Percentiles rank a stretch among this genome's conserved stretches.
phyloP scores from a whole-genome alignment of 2,888 invertebrate species.

The Pyrochroa serraticornis region DNA sequence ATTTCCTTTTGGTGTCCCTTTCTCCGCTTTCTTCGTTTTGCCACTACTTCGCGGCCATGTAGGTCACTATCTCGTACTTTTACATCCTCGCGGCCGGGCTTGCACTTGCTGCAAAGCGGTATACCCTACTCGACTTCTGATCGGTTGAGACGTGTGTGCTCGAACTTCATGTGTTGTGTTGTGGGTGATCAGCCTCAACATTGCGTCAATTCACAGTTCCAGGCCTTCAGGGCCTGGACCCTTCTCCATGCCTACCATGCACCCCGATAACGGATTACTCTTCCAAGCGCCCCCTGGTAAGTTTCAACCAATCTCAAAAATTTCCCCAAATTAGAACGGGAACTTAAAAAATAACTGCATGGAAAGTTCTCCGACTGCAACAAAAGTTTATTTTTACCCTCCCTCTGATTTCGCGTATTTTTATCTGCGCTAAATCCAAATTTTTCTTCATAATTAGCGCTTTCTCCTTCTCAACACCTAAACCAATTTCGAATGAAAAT shows the following conservation, averaged over 20 bases:
- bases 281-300: constrained; percentile 55
- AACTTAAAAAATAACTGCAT: constrained; percentile 44
- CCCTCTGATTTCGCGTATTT: constrained; percentile 39
- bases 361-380: constrained; percentile 46
- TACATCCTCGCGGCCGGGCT: constrained; percentile 53
- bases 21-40: constrained; percentile 59
- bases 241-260: constrained; percentile 47
- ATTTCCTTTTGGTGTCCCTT: constrained; percentile 58
- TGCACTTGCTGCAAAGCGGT: constrained; percentile 50
- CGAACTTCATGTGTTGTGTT: constrained; percentile 38
- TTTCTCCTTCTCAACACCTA: not conserved
- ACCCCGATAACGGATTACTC: constrained; percentile 57
- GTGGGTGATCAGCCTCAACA: constrained; percentile 42
- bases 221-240: constrained; percentile 36
- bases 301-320: constrained; percentile 17
- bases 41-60: constrained; percentile 58
- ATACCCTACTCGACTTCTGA: constrained; percentile 38
- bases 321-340: constrained; percentile 23
- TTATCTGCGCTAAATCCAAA: constrained; percentile 39
- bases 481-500: not conserved
- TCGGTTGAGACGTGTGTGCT: constrained; percentile 44
- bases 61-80: constrained; percentile 60
- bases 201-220: constrained; percentile 48
- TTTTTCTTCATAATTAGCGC: constrained; percentile 38
- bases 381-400: constrained; percentile 23